phyloP scores from a whole-genome alignment of 2,888 invertebrate species.

The Vannuccia rotundouncinata region DNA sequence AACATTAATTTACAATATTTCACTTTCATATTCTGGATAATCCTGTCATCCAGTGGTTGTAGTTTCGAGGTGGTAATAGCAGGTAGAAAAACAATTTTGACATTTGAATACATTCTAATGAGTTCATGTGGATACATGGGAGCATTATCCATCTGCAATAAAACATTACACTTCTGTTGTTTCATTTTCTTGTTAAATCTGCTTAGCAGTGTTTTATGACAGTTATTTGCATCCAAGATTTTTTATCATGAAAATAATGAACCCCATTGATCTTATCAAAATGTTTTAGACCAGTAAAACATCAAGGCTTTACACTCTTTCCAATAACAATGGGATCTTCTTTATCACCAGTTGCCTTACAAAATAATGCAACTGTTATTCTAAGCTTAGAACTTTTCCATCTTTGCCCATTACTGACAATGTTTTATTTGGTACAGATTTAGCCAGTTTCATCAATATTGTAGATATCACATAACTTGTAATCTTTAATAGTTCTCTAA shows the following conservation, averaged over 20 bases:
- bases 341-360: neutral
- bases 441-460: neutral
- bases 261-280: neutral
- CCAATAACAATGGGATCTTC: constrained; percentile 1
- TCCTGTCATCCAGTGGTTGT: constrained; percentile 5
- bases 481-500: constrained; percentile 1
- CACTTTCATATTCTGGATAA: neutral
- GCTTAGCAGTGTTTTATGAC: neutral
- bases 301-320: constrained; percentile 3
- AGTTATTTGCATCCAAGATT: constrained; percentile 18
- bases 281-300: neutral
- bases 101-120: constrained; percentile 5
- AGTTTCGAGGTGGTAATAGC: neutral
- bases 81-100: constrained; percentile 10
- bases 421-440: constrained; percentile 4
- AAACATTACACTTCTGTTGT: constrained; percentile 9
- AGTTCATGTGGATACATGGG: neutral
- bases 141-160: neutral
- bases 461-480: neutral
- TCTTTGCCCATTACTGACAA: constrained; percentile 5
- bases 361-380: constrained; percentile 22
- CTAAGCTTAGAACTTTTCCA: neutral
- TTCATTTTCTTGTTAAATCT: neutral
- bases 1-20: neutral
- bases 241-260: constrained; percentile 5